Conservation (phyloP, 2,113 vertebrate species). For the Channa argus region DNA sequence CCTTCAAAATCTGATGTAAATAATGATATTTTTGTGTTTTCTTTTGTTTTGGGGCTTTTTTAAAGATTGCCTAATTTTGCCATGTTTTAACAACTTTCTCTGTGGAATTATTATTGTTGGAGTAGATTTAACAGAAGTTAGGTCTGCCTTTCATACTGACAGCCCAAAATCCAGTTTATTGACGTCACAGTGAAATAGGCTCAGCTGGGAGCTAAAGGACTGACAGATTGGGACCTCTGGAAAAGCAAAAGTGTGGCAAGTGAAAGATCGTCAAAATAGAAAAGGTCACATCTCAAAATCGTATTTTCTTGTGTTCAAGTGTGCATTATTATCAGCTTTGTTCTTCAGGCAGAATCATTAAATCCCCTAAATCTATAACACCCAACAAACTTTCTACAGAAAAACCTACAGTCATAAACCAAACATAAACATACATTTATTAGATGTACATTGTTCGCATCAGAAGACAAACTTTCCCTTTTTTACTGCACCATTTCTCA, state of each 20-base stretch:
- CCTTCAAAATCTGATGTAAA: too few relatives aligned
- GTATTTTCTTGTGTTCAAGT: too few relatives aligned
- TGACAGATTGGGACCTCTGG: conserved; percentile 23
- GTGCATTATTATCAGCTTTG: too few relatives aligned
- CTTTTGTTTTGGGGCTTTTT: neutral
- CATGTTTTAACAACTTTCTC: neutral
- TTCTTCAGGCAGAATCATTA: too few relatives aligned
- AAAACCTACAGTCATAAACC: too few relatives aligned
- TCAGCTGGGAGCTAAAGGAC: conserved; percentile 50
- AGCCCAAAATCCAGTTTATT: conserved; percentile 23
- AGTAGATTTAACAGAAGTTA: conserved; percentile 10
- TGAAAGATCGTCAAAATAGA: neutral
- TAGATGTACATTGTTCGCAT: neutral
- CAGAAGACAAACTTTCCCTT: conserved; percentile 9
- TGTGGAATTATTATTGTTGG: neutral
- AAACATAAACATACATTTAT: neutral
- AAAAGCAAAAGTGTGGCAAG: conserved; percentile 18
- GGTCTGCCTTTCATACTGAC: conserved; percentile 28
- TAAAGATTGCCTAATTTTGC: neutral
- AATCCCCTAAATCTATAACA: too few relatives aligned
- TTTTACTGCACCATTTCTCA: neutral
- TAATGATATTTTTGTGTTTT: too few relatives aligned
- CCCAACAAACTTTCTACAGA: too few relatives aligned
- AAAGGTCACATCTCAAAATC: too few relatives aligned
- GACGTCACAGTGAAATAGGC: conserved; percentile 69